These are phyloP conservation scores for Callochromis pleurospilus DNA, from an alignment of 2,113 vertebrate genomes.

Conservation along the genomic window DNA sequence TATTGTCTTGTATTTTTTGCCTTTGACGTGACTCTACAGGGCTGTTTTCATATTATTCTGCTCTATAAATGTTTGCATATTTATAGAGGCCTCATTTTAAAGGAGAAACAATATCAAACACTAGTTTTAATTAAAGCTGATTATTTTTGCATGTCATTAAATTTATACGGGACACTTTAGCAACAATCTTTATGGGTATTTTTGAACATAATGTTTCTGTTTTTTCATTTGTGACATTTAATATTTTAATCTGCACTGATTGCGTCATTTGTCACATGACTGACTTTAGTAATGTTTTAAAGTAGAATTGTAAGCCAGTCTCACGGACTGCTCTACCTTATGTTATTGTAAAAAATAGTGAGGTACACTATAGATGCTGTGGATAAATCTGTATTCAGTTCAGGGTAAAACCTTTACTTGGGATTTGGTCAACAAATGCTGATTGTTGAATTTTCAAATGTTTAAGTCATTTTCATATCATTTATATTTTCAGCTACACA, in stretches of 20 bases:
- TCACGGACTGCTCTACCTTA: not conserved
- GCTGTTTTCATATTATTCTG: not conserved
- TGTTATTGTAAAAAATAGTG: not conserved
- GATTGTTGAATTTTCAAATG: not conserved
- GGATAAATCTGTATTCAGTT: not conserved
- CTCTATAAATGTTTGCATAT: not conserved
- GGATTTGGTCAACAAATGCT: not conserved
- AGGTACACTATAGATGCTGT: accelerated
- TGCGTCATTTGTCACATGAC: not conserved
- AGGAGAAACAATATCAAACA: not conserved
- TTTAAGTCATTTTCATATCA: not conserved
- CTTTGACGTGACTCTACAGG: not conserved
- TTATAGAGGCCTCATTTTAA: not conserved
- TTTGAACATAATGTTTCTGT: not conserved
- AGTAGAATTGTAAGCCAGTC: not conserved
- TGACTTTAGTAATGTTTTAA: not conserved
- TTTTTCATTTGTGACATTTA: not conserved
- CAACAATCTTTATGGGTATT: not conserved
- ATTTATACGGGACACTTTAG: not conserved
- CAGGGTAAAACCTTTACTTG: not conserved
- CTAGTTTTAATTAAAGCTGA: not conserved
- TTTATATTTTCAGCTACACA: not conserved
- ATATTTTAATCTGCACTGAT: not conserved
- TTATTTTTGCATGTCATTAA: accelerated
- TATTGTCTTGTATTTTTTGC: not conserved